A percentile compares a stretch with the other conserved stretches of the same genome.
Conservation (phyloP, 2,113 vertebrate genomes). For the Gavialis gangeticus region DNA sequence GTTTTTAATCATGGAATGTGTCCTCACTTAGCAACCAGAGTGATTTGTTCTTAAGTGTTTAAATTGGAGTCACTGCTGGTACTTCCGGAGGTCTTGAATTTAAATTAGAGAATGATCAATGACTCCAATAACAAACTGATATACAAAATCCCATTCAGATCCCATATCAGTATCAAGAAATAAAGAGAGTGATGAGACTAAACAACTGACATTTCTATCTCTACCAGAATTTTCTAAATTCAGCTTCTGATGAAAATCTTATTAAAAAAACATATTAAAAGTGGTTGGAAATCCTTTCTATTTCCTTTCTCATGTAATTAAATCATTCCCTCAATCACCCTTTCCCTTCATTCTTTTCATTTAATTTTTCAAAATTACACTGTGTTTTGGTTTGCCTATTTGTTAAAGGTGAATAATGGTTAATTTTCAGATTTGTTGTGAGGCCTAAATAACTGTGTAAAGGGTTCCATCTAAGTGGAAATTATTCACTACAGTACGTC, state of each 20-base stretch:
- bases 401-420: neutral
- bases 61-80: neutral
- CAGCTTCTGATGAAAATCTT: neutral
- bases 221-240: neutral
- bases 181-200: neutral
- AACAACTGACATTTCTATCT: neutral
- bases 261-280: neutral
- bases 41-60: neutral
- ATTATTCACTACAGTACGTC: no score
- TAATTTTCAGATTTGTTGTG: neutral
- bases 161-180: neutral
- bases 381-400: neutral
- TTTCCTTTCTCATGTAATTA: neutral
- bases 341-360: neutral
- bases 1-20: neutral
- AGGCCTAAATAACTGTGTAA: no score
- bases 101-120: constrained; percentile 25
- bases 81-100: neutral
- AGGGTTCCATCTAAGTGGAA: no score
- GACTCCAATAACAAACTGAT: neutral
- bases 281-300: neutral
- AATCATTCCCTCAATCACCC: neutral
- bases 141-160: neutral
- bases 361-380: neutral
- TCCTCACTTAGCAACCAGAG: neutral